These are phyloP conservation scores for Pogona vitticeps DNA, from an alignment of 2,113 vertebrate species.

Conservation along the genomic window DNA sequence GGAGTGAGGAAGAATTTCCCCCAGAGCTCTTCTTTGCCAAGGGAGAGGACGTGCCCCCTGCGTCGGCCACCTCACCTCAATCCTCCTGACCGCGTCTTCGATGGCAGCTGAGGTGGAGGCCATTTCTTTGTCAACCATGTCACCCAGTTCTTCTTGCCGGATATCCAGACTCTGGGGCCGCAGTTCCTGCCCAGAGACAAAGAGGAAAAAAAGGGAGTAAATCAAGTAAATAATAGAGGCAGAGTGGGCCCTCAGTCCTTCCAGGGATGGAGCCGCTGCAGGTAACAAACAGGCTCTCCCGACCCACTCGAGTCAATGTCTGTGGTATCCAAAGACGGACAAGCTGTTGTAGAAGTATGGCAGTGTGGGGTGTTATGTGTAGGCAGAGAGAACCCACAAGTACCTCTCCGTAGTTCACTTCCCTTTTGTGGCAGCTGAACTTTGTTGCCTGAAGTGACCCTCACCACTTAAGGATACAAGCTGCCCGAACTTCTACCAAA, in stretches of 20 bases:
- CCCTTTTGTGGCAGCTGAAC: neutral
- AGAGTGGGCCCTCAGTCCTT: neutral
- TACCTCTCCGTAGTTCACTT: neutral
- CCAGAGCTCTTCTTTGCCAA: neutral
- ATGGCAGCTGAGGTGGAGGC: conserved; percentile 91
- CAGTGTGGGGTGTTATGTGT: too few species aligned
- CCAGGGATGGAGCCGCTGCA: neutral
- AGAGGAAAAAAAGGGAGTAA: neutral
- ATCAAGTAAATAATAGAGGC: neutral
- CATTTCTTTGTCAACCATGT: conserved; percentile 98
- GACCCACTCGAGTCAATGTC: neutral
- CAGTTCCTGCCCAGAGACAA: conserved; percentile 81
- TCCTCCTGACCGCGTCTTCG: conserved; percentile 91
- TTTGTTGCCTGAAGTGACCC: neutral
- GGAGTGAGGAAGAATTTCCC: too few species aligned
- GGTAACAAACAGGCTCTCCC: too few species aligned
- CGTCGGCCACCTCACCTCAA: conserved; percentile 82
- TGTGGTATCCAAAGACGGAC: too few species aligned
- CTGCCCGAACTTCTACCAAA: neutral
- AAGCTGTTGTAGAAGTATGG: too few species aligned
- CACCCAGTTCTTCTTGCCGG: conserved; percentile 92
- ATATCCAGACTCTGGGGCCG: conserved; percentile 91
- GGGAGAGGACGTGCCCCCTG: neutral
- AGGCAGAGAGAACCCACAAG: too few species aligned
- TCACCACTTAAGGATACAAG: neutral